These are phyloP conservation scores for Galerucella nymphaeae DNA, from an alignment of 2,888 invertebrate species.

Conservation along the genomic window DNA sequence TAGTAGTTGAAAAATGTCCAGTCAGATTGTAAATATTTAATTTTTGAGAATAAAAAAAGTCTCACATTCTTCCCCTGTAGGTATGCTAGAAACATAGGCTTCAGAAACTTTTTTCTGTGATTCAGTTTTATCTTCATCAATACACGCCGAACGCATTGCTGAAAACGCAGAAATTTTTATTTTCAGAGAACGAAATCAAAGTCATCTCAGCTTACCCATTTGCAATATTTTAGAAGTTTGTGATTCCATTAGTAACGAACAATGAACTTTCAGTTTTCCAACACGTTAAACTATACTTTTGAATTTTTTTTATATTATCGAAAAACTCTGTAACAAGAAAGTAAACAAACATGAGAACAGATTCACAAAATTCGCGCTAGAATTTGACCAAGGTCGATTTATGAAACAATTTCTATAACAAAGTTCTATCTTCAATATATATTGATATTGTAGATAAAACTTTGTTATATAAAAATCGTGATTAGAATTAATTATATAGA, in stretches of 20 bases:
- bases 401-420: conserved; percentile 5
- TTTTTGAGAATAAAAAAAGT: conserved; percentile 39
- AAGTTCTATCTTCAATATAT: not conserved
- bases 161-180: conserved; percentile 3
- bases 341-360: not conserved
- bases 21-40: conserved; percentile 44
- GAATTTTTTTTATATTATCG: no score
- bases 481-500: conserved; percentile 16
- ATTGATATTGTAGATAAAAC: conserved; percentile 18
- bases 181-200: conserved; percentile 4
- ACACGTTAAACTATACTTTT: no score
- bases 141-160: conserved; percentile 7
- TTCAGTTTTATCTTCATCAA: conserved; percentile 16
- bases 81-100: no score
- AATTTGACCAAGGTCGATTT: conserved; percentile 3
- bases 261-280: conserved; percentile 5
- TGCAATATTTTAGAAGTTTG: conserved; percentile 21
- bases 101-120: not conserved
- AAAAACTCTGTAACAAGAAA: no score
- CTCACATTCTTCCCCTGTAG: conserved; percentile 20
- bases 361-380: not conserved
- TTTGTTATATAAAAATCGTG: conserved; percentile 1
- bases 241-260: conserved; percentile 3
- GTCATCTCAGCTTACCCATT: conserved; percentile 7
- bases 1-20: conserved; percentile 40